phyloP scores from a whole-genome alignment of 2,797 vertebrate genomes.

The Rhinichthys osculus region DNA sequence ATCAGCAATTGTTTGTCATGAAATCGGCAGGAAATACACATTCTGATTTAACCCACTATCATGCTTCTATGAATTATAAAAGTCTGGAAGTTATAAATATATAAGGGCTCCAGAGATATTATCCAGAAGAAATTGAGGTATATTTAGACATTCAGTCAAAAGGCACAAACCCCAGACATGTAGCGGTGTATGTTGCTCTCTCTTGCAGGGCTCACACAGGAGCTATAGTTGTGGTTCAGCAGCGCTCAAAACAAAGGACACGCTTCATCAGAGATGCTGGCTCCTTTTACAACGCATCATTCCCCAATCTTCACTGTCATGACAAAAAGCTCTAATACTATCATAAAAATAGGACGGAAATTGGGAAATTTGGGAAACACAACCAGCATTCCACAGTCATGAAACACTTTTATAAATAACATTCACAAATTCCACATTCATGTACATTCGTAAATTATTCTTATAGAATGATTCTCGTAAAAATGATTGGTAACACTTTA shows the following conservation, averaged over 20 bases:
- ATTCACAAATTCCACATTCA: background rate
- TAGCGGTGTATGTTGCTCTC: background rate
- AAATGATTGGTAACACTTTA: background rate
- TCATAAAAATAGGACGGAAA: background rate
- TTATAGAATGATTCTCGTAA: too few species aligned
- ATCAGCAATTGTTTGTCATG: background rate
- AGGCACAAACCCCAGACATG: background rate
- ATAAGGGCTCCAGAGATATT: background rate
- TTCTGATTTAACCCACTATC: background rate
- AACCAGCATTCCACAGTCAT: background rate
- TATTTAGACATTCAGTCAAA: background rate
- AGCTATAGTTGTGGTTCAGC: background rate
- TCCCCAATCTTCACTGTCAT: background rate
- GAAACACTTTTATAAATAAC: background rate
- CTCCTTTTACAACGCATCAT: background rate
- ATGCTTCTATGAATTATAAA: background rate
- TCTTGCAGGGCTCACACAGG: background rate
- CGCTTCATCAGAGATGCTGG: background rate
- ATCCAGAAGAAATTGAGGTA: background rate
- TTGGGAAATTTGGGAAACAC: background rate
- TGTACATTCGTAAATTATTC: background rate
- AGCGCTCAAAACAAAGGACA: background rate
- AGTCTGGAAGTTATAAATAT: constrained; percentile 14
- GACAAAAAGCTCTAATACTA: background rate
- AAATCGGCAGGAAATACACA: background rate